Conservation (phyloP, 2,888 invertebrate species). For the Ptilodon capucinus region DNA sequence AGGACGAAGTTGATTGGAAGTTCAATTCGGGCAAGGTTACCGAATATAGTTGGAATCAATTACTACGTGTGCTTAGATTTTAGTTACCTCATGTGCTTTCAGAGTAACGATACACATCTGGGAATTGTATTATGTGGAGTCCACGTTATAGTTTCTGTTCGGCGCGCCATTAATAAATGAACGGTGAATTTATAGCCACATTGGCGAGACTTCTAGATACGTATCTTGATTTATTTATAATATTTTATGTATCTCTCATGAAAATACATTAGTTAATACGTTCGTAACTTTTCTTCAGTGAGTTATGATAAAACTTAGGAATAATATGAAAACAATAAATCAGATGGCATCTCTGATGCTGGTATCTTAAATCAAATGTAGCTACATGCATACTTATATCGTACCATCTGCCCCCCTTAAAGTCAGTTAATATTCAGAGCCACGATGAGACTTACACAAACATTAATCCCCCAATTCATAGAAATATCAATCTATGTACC, state of each 20-base stretch:
- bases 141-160: neutral
- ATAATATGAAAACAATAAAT: too few relatives aligned
- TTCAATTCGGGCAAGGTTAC: constrained; percentile 80
- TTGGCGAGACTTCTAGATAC: neutral
- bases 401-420: too few relatives aligned
- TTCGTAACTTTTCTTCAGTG: neutral
- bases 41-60: constrained; percentile 47
- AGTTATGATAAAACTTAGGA: too few relatives aligned
- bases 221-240: neutral
- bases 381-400: too few relatives aligned
- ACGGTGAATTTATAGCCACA: neutral
- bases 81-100: neutral
- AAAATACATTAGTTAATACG: neutral
- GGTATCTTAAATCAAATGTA: too few relatives aligned
- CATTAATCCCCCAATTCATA: too few relatives aligned
- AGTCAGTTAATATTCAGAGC: too few relatives aligned
- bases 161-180: neutral
- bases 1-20: constrained; percentile 69
- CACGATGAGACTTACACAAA: too few relatives aligned
- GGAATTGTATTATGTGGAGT: neutral
- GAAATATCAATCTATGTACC: too few relatives aligned
- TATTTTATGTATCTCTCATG: neutral
- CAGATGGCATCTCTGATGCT: too few relatives aligned
- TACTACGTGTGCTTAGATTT: constrained; percentile 29
- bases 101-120: neutral